Evolutionary conservation across 2,113 vertebrate genomes (phyloP).

Genomic region (Dipodomys stephensi): DNA sequence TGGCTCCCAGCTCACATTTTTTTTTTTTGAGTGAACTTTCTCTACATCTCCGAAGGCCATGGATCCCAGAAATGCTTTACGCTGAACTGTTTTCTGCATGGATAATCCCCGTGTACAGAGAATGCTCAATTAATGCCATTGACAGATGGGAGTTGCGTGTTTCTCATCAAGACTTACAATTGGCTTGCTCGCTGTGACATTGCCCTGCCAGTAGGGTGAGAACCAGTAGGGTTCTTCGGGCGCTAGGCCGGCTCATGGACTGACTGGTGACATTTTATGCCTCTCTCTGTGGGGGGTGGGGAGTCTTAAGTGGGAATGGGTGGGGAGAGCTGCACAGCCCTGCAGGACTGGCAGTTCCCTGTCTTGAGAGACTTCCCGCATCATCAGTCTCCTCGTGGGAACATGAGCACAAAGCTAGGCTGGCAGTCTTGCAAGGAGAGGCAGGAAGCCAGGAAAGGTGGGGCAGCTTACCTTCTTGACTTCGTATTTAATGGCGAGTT

Average conservation of each 20-base stretch:
- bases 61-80: background rate
- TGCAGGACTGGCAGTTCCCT: background rate
- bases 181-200: background rate
- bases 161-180: slow-evolving; percentile 13
- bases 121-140: background rate
- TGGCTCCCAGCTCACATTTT: too few species aligned
- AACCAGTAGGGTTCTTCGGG: background rate
- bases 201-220: background rate
- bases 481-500: slow-evolving; percentile 97
- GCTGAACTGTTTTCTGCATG: background rate
- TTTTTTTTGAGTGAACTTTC: background rate
- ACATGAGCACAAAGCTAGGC: background rate
- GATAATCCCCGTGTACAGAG: background rate
- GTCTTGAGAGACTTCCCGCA: background rate
- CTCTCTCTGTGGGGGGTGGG: background rate
- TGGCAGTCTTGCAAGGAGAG: background rate
- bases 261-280: background rate
- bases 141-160: background rate
- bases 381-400: background rate
- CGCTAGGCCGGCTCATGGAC: background rate
- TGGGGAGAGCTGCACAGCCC: background rate
- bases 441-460: background rate
- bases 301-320: background rate
- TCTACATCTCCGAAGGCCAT: background rate
- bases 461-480: slow-evolving; percentile 95